These are phyloP conservation scores for Hirudinaria manillensis DNA, from an alignment of 2,888 invertebrate species.

Conservation along the genomic window DNA sequence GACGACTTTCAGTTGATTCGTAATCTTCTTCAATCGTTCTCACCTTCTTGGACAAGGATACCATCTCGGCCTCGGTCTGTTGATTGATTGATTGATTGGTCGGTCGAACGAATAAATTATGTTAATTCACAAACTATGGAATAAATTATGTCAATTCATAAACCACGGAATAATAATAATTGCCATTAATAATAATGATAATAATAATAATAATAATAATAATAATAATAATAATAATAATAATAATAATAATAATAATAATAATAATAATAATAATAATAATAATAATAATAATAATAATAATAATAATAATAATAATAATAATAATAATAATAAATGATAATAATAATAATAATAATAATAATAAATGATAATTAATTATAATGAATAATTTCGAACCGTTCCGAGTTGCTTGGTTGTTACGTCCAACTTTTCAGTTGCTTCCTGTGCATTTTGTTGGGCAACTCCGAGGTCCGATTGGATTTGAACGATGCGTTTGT, in stretches of 20 bases:
- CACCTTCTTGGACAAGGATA: slow-evolving; percentile 27
- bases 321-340: neutral
- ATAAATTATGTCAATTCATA: no score
- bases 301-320: no score
- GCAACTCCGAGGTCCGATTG: slow-evolving; percentile 26
- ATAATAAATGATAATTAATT: neutral
- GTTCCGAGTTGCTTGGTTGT: slow-evolving; percentile 25
- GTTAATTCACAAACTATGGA: no score
- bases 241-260: no score
- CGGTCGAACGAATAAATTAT: neutral
- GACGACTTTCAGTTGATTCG: slow-evolving; percentile 31
- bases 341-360: neutral
- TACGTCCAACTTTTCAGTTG: slow-evolving; percentile 26
- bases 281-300: no score
- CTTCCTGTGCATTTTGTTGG: slow-evolving; percentile 27
- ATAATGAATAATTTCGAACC: slow-evolving; percentile 10
- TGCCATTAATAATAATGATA: no score
- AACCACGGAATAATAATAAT: no score
- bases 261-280: no score
- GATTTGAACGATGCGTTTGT: slow-evolving; percentile 31
- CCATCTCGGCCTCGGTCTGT: slow-evolving; percentile 32
- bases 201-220: no score
- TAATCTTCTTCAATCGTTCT: slow-evolving; percentile 32
- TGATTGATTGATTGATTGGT: neutral
- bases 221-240: no score